Evolutionary conservation across 1,140 invertebrate species (phyloP), one percentile per base, ranked within the genome.

Genomic region (Bombus ignitus): DNA sequence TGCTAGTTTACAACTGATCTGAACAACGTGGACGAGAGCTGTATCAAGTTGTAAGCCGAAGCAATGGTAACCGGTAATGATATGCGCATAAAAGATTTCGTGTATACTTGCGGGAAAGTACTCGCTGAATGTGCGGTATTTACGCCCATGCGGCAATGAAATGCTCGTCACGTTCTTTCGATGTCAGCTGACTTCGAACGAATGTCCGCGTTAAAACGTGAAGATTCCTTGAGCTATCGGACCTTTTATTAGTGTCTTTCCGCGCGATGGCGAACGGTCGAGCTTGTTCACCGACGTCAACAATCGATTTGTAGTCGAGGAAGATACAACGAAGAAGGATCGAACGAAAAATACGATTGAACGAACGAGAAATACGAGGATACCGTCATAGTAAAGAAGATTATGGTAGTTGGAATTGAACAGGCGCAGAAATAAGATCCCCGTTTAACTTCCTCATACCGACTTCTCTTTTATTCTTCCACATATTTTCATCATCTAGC

Each of bases 41-140:
- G 72, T 71, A 78, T 74, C 74, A n/a, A 28, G 25, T 25, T 39
- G 53, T 82, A n/a, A 25, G 6, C 18, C 22, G 32, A 74, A 47
- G n/a, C 25, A 44, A 53, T 53, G 47, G 47, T 53, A 53, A 15
- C 8, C 12, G 28, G 70, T 57, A 81, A 81, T 65, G 65, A 37
- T 57, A 77, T 72, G 82, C 76, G 83, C 78, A 88, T 86, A 84
- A 82, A 84, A 82, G 77, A 86, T 86, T 82, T 76, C 62, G 85
- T 72, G 77, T 85, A 65, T 59, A 68, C 74, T 35, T 15, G 72
- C 74, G 35, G 71, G 66, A 66, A 72, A 75, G 28, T 78, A 39
- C 44, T 65, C 57, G 42, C 22, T 53, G 66, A 62, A 87, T 39
- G 53, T 37, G 53, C 76, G 86, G 86, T 87, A 88, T 88, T 88